Percentiles rank a stretch among this genome's conserved stretches.
These are phyloP conservation scores for Monarcha castaneiventris DNA, from an alignment of 2,113 vertebrate genomes.

Conservation along the genomic window DNA sequence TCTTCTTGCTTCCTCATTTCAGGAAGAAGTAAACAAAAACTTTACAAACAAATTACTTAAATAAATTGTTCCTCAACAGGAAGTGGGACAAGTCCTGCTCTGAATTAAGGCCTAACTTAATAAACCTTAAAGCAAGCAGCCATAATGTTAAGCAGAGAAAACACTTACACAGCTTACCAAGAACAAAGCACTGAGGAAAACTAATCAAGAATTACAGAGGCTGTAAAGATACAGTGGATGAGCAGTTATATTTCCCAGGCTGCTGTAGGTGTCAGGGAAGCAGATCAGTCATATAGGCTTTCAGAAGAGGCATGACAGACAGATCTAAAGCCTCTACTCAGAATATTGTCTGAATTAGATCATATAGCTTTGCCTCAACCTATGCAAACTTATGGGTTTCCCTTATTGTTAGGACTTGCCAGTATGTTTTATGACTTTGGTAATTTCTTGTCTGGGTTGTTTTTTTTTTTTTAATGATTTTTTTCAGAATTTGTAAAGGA, in stretches of 20 bases:
- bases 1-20: background rate
- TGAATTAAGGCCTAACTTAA: background rate
- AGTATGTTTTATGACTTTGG: background rate
- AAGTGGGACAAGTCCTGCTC: background rate
- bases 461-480: background rate
- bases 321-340: background rate
- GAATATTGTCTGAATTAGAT: background rate
- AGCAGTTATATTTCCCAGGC: background rate
- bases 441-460: background rate
- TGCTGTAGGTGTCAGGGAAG: background rate
- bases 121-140: background rate
- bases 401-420: background rate
- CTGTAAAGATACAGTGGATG: background rate
- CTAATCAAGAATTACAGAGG: background rate
- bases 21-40: background rate
- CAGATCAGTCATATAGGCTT: background rate
- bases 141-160: background rate
- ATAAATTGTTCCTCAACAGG: background rate
- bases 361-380: background rate
- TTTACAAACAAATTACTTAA: background rate
- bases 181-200: background rate
- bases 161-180: background rate
- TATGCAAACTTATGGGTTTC: background rate
- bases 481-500: background rate
- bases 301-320: background rate